Base-by-base conservation (phyloP, 53 echinoderm and acorn worm genomes). In the Holothuria leucospilota region DNA sequence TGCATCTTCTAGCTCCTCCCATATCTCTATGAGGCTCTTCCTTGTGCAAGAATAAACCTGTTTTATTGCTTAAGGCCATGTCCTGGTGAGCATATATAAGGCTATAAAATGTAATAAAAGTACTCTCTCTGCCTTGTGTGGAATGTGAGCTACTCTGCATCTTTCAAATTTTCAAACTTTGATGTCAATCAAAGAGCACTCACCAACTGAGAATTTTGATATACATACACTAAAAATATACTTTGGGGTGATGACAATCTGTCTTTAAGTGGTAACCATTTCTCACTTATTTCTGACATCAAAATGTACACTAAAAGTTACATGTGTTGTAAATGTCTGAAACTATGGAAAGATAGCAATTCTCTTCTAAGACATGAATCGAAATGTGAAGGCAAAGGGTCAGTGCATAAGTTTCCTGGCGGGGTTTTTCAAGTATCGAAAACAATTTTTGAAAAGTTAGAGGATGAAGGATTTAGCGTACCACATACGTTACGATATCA, bases 261-360 rank as follows among this genome's bases (percentile, higher is more conserved):
- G n/a, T n/a, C n/a, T n/a, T n/a, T n/a, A 1, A 6, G 11, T 39
- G 84, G 24, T 8, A 41, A 51, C 4, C 84, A 84, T 46, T 84
- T 84, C 16, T 68, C 68, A n/a, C 68, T 41, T 39, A 68, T 84
- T 46, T 6, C 4, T 0, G 84, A 84, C 1, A 84, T 84, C 14
- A 46, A 84, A 10, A 2, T 7, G 59, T 84, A 84, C 29, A 68
- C 63, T n/a, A 30, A 68, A 41, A 30, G 41, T 13, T 84, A 24
- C 20, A n/a, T 20, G 20, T 84, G 84, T 24, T 2, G 24, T 15
- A 64, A 63, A n/a, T 83, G 84, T 39, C 23, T 2, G 7, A 64
- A 83, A 62, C 8, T 63, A 14, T 83, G 59, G 65, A 6, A 4
- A 64, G 66, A 63, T 68, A 1, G 63, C 24, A 69, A 23, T 12